Percentiles rank a stretch among this genome's conserved stretches.
Evolutionary conservation across 2,113 vertebrate species (phyloP).

Genomic region (Nyctibius bracteatus): DNA sequence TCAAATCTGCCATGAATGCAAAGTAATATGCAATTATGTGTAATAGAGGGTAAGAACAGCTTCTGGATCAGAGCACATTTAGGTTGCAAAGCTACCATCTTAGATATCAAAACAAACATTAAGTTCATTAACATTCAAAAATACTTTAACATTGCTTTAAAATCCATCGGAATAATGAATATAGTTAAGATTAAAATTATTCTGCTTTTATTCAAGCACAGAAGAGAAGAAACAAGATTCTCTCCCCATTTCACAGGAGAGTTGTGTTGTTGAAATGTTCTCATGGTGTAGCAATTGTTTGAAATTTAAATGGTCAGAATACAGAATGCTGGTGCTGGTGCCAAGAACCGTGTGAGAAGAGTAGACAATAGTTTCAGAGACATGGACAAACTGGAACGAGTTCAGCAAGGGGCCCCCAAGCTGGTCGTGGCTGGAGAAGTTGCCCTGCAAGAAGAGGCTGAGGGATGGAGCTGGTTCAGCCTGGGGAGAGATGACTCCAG

Average conservation of each 20-base stretch:
- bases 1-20: background rate
- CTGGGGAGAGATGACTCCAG: background rate
- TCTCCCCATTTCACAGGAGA: background rate
- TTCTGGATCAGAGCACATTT: conserved; percentile 14
- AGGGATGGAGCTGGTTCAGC: background rate
- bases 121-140: background rate
- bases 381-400: rapidly evolving
- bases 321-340: rapidly evolving
- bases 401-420: rapidly evolving
- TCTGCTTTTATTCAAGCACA: background rate
- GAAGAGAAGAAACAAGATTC: background rate
- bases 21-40: conserved; percentile 1
- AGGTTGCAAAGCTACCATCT: background rate
- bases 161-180: background rate
- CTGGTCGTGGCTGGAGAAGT: background rate
- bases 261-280: background rate
- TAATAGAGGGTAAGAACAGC: background rate
- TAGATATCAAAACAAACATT: conserved; percentile 44
- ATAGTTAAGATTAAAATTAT: background rate
- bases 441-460: background rate
- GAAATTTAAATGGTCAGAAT: background rate
- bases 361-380: background rate
- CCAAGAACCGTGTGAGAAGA: background rate
- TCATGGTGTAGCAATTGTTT: rapidly evolving
- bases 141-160: background rate